Base-by-base conservation (phyloP, 1,140 invertebrate genomes). In the Charaxes varanes region DNA sequence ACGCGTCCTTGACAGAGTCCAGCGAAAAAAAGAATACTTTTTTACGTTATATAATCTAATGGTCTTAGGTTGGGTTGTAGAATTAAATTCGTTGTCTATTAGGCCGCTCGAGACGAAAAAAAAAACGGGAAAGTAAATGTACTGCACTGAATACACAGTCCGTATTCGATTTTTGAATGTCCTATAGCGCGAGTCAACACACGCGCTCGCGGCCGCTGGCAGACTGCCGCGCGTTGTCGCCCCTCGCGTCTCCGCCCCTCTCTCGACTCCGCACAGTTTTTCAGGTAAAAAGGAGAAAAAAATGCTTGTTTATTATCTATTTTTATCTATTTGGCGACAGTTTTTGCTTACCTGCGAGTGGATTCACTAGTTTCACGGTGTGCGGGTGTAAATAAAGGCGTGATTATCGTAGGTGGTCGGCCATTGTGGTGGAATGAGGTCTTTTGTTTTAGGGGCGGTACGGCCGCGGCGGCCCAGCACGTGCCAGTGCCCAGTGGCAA, bases 261-360 rank as follows among this genome's bases (percentile, higher is more conserved):
- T 66, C 64, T 45, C 37, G 45, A 1, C 40, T 36, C 4, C 41
- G 19, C 19, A 17, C 47, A 41, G 34, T 53, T 72, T 74, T 76
- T 73, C 67, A 71, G 67, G 66, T 72, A 74, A 67, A 67, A 65
- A 65, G 44, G 52, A 56, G 46, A 47, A 58, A 62, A 61, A 65
- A 50, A 46, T 8, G 15, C 1, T 16, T 31, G 28, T 31, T 31
- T 31, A 34, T 34, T 34, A 33, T 41, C 21, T 41, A 41, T 58
- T 63, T 53, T 66, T 61, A 59, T 61, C 59, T 66, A 68, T 73
- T 71, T 57, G 41, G 51, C 24, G 49, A 65, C 53, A 53, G 40
- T 47, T 58, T 61, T 57, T 26, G 37, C 28, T 49, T 52, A 49
- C 51, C 55, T 51, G 41, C 22, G 27, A 42, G 6, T 21, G 33